Evolutionary conservation across 2,888 invertebrate genomes (phyloP).

Genomic region (Tiliacea aurago): DNA sequence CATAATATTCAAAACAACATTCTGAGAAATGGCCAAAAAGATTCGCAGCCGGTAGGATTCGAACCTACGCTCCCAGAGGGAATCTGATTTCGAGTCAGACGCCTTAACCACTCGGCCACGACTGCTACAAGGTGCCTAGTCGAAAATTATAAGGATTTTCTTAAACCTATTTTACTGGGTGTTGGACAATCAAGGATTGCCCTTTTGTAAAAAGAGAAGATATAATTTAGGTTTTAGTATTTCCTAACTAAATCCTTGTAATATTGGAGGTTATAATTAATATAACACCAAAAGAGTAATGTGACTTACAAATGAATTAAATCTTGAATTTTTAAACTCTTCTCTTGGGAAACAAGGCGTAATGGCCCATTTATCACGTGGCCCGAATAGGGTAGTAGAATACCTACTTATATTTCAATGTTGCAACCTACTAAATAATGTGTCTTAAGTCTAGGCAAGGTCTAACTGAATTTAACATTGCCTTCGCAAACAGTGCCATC

Average conservation of each 20-base stretch:
- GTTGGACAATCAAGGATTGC: not conserved
- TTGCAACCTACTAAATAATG: not conserved
- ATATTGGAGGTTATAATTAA: not conserved
- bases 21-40: constrained; percentile 62
- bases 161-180: not conserved
- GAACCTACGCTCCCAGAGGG: constrained; percentile 97
- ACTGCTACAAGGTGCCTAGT: constrained; percentile 79
- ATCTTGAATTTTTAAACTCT: no score
- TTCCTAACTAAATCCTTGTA: not conserved
- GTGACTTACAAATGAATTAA: not conserved
- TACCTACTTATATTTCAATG: not conserved
- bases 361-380: no score
- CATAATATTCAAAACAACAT: not conserved
- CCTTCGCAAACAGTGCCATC: not conserved
- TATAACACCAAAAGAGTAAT: not conserved
- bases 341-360: no score
- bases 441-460: no score
- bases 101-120: constrained; percentile 94
- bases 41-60: constrained; percentile 95
- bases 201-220: fast-evolving
- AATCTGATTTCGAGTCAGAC: constrained; percentile 95
- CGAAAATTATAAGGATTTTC: constrained; percentile 56
- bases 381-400: not conserved
- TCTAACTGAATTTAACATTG: not conserved
- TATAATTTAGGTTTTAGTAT: not conserved